Base-by-base conservation (phyloP, 2,888 invertebrate genomes). In the Atherix ibis region DNA sequence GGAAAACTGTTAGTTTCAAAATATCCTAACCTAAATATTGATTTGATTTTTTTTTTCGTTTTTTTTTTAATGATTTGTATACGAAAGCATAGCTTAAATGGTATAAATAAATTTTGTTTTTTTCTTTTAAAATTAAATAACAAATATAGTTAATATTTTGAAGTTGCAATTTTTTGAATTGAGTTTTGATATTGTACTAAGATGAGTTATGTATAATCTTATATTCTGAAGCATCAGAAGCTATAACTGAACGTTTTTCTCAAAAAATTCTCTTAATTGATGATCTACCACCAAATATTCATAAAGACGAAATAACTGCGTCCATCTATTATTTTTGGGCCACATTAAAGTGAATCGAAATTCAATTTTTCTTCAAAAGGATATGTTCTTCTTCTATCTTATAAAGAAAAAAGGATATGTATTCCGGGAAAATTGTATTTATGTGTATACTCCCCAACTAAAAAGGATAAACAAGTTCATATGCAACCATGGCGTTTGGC, bases 241-340 rank as follows among this genome's bases (percentile, higher is more conserved):
- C 80, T 48, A 22, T 22, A 12, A 82, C 82, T 24, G 85, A 85
- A 58, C 66, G 84, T 38, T 85, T 80, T 65, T 85, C 84, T 38
- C 71, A 95, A 46, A 97, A 98, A 66, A 97, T 98, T 35, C n/a
- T n/a, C n/a, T 98, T 98, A 60, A 95, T 98, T 26, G 97, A 95
- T 3, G 97, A 97, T 1, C 68, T 98, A 44, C 97, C 97, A 18
- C 97, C 97, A 1, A 97, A 98, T 56, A 97, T 98, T 43, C 95
- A 95, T 55, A 97, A 97, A 71, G 97, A 95, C 65, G 97, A 97
- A 66, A 97, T 98, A 45, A 94, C 92, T 40, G 83, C 89, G 31
- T 94, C 95, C 58, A 98, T 98, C 67, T 76, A 92, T 38, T 80
- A 92, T 48, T 98, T 97, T 62, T 97, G 98, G 98, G 97, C 98